Conservation (phyloP, 2,113 vertebrate genomes). For the Hippopotamus amphibius region DNA sequence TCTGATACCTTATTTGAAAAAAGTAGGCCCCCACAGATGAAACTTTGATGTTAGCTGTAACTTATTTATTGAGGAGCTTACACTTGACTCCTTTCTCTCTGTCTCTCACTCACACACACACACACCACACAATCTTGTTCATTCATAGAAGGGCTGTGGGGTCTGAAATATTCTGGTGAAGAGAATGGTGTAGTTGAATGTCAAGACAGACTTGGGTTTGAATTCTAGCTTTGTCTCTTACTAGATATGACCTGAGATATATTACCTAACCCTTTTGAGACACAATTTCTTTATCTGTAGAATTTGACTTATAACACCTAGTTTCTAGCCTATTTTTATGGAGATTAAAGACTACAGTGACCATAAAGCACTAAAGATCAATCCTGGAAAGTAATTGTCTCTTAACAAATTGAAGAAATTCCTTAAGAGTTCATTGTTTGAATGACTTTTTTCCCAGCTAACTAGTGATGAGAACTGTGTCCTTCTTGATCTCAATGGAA, state of each 20-base stretch:
- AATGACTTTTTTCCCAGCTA: background rate
- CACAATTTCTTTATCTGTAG: background rate
- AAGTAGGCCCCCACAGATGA: background rate
- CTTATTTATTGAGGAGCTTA: background rate
- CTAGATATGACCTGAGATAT: background rate
- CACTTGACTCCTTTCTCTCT: background rate
- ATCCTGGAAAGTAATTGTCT: background rate
- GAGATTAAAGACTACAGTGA: background rate
- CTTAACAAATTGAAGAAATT: background rate
- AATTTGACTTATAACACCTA: background rate
- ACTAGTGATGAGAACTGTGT: background rate
- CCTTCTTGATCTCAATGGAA: background rate
- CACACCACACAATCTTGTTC: background rate
- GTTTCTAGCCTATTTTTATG: background rate
- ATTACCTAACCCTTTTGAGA: background rate
- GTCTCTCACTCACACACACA: background rate
- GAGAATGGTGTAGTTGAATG: background rate
- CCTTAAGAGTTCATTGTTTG: background rate
- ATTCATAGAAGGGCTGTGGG: background rate
- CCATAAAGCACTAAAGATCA: background rate
- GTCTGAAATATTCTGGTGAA: background rate
- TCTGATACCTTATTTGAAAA: background rate
- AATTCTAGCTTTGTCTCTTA: background rate
- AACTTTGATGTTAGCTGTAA: background rate
- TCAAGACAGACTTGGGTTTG: background rate